Evolutionary conservation across 2,797 vertebrate genomes (phyloP).

Genomic region (Gymnothorax javanicus): DNA sequence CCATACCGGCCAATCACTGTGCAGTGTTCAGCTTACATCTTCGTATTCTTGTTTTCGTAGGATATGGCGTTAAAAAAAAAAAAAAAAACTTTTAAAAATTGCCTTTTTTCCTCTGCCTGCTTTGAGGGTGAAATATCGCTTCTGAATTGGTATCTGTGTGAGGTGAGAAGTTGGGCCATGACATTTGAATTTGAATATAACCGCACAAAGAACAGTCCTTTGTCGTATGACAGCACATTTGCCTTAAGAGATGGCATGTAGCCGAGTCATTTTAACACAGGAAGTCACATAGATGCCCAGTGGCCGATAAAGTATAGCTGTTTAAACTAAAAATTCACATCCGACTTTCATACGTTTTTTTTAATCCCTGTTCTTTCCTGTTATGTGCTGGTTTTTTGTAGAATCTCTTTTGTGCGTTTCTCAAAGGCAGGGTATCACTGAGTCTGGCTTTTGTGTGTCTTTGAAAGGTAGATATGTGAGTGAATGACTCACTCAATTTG

Average conservation of each 20-base stretch:
- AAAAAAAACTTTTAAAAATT: too few species aligned
- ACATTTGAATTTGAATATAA: neutral
- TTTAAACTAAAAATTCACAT: conserved; percentile 58
- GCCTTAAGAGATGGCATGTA: neutral
- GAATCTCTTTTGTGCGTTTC: conserved; percentile 62
- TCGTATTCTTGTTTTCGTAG: neutral
- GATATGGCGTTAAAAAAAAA: neutral
- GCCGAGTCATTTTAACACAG: conserved; percentile 57
- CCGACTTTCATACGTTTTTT: conserved; percentile 25
- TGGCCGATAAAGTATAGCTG: conserved; percentile 63
- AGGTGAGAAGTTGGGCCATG: neutral
- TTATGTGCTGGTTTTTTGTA: conserved; percentile 58
- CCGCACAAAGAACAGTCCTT: neutral
- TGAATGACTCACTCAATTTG: conserved; percentile 79
- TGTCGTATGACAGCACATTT: neutral
- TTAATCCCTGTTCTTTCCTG: conserved; percentile 34
- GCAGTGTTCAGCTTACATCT: neutral
- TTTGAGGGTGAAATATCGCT: neutral
- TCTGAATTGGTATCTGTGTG: neutral
- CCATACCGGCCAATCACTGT: neutral
- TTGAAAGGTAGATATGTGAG: conserved; percentile 79
- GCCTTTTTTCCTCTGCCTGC: too few species aligned
- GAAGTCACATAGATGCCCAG: conserved; percentile 56
- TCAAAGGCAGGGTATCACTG: conserved; percentile 76
- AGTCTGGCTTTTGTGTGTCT: conserved; percentile 70